A percentile compares a stretch with the other conserved stretches of the same genome.
These are phyloP conservation scores for Formicarius rufipectus DNA, from an alignment of 2,113 vertebrate species.

Conservation along the genomic window DNA sequence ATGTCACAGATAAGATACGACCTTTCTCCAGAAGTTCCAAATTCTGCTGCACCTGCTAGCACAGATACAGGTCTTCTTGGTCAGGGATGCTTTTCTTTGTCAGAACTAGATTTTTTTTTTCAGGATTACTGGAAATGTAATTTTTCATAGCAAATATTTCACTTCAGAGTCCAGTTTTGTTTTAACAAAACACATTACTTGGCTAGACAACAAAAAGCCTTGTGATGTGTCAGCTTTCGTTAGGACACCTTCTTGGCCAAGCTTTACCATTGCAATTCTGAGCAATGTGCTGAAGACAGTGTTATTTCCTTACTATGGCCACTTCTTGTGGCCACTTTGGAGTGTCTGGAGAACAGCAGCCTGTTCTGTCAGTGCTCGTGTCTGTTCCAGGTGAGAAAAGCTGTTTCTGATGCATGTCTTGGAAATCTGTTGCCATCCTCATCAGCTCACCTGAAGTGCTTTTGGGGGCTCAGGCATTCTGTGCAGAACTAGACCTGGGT, in stretches of 20 bases:
- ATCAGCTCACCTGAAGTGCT: background rate
- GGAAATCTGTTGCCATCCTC: background rate
- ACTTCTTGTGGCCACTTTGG: background rate
- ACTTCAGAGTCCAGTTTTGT: background rate
- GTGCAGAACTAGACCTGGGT: background rate
- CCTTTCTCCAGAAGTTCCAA: background rate
- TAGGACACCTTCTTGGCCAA: background rate
- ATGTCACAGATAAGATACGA: background rate
- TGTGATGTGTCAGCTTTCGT: background rate
- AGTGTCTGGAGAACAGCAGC: background rate
- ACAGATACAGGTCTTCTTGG: background rate
- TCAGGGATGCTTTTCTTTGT: background rate
- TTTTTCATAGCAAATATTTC: background rate
- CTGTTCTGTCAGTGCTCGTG: background rate
- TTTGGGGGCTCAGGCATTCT: background rate
- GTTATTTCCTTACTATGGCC: background rate
- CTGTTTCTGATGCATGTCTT: background rate
- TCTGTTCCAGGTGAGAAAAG: background rate
- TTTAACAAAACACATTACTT: background rate
- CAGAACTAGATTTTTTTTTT: background rate
- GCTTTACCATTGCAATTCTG: background rate
- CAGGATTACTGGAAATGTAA: background rate
- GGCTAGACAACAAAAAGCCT: background rate
- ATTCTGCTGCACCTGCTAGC: background rate
- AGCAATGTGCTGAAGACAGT: accelerated